Percentiles rank a stretch among this genome's conserved stretches.
Evolutionary conservation across 2,888 invertebrate genomes (phyloP).

Genomic region (Adela reaumurella): DNA sequence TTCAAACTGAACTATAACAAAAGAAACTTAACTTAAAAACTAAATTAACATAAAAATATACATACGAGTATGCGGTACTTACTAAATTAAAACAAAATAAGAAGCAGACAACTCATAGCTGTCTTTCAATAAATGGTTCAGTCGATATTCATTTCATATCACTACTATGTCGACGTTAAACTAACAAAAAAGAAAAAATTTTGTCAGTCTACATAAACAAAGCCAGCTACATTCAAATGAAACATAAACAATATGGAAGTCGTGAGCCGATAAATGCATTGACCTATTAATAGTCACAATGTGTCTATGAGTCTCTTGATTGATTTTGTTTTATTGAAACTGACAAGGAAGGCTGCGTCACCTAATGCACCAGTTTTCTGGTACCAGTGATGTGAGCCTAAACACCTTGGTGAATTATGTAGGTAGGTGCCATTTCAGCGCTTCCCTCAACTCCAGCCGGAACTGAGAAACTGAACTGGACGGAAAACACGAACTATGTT

Average conservation of each 20-base stretch:
- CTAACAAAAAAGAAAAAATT: background rate
- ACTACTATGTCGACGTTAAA: background rate
- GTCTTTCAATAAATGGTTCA: background rate
- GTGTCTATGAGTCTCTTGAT: too few species aligned
- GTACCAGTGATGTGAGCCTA: too few species aligned
- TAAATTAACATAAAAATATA: background rate
- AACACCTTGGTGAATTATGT: too few species aligned
- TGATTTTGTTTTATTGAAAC: too few species aligned
- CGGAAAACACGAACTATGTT: too few species aligned
- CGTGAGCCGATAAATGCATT: background rate
- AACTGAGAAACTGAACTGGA: too few species aligned
- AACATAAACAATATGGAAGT: background rate
- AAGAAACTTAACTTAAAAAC: constrained; percentile 8
- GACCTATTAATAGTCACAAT: background rate
- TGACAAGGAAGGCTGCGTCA: too few species aligned
- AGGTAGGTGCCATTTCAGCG: too few species aligned
- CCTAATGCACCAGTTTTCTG: too few species aligned
- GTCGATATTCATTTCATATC: background rate
- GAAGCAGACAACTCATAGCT: background rate
- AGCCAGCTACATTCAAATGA: background rate
- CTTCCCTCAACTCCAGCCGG: too few species aligned
- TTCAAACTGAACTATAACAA: constrained; percentile 3
- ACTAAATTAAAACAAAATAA: background rate
- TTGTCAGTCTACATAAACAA: background rate
- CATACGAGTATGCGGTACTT: background rate